These are phyloP conservation scores for Albula goreensis DNA, from an alignment of 2,113 vertebrate genomes.

Conservation along the genomic window DNA sequence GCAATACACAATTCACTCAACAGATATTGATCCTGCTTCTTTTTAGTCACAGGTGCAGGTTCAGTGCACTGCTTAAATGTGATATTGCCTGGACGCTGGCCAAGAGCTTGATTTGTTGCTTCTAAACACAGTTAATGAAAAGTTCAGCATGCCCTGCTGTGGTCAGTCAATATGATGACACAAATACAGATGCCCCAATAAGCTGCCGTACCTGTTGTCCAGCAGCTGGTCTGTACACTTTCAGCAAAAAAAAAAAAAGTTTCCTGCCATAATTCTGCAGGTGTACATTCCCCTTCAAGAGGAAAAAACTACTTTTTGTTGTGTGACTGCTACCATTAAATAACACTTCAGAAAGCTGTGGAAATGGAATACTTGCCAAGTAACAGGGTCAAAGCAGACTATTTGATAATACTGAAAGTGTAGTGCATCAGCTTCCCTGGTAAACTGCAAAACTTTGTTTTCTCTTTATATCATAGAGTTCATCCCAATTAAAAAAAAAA, in stretches of 20 bases:
- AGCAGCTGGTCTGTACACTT: not conserved
- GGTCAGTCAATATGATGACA: not conserved
- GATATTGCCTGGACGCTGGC: constrained; percentile 26
- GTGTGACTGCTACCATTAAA: not conserved
- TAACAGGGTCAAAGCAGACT: not conserved
- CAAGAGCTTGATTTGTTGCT: constrained; percentile 20
- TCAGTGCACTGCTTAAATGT: constrained; percentile 23
- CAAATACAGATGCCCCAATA: not conserved
- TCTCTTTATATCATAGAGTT: not conserved
- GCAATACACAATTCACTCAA: constrained; percentile 15
- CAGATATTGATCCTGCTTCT: not conserved
- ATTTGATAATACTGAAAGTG: not conserved
- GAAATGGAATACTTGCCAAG: not conserved
- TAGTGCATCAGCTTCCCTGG: not conserved
- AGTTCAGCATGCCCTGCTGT: not conserved
- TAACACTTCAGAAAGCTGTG: not conserved
- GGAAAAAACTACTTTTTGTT: not conserved
- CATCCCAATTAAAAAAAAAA: not conserved
- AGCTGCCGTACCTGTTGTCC: not conserved
- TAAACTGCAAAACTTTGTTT: not conserved
- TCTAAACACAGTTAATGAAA: constrained; percentile 17
- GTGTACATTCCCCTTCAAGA: not conserved
- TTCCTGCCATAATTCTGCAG: not conserved
- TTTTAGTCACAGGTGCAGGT: constrained; percentile 21
- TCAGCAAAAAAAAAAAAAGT: not conserved